Evolutionary conservation across 2,113 vertebrate species (phyloP), one percentile per base, ranked within the genome.

Genomic region (Aegypius monachus): DNA sequence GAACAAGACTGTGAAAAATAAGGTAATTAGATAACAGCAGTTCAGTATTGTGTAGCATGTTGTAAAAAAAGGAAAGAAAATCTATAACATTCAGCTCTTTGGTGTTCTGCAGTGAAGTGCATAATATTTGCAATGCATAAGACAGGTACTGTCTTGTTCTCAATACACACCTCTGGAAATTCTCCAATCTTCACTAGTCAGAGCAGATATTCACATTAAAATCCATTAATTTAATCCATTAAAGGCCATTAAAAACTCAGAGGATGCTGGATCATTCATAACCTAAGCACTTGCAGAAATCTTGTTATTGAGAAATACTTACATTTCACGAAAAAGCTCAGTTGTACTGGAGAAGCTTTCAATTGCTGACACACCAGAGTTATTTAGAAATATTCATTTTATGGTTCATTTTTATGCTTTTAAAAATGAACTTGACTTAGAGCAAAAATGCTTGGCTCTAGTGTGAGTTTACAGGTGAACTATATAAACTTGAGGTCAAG

Each of bases 1-100:
- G 81, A 95, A 84, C 81, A 94, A 86, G 81, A 55, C 4, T 14
- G 25, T 94, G 73, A 92, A 81, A 96, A 93, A 90, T 61, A 79
- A 93, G 52, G 52, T 87, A 87, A 95, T 95, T 92, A 85, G 50
- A 29, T 61, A 97, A 81, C 61, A 86, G 47, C 2, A 10, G 15
- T 52, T 93, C 65, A 36, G 43, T 36, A 68, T 56, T 85, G 42
- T 72, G 43, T 31, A 66, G 15, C 14, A 58, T 52, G 25, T 65
- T 79, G 52, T 36, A 22, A 89, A 88, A 88, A 79, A 43, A 86
- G 22, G 38, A 86, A 74, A 81, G n/a, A 90, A 95, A 93, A 87
- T 43, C 56, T 81, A 3, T 71, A 93, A 43, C 29, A 63, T 91
- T 82, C 70, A 55, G 8, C 36, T 91, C 52, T 79, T 59, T 38